Percentiles rank a stretch among this genome's conserved stretches.
Conservation (phyloP, 2,113 vertebrate genomes). For the Lontra canadensis region DNA sequence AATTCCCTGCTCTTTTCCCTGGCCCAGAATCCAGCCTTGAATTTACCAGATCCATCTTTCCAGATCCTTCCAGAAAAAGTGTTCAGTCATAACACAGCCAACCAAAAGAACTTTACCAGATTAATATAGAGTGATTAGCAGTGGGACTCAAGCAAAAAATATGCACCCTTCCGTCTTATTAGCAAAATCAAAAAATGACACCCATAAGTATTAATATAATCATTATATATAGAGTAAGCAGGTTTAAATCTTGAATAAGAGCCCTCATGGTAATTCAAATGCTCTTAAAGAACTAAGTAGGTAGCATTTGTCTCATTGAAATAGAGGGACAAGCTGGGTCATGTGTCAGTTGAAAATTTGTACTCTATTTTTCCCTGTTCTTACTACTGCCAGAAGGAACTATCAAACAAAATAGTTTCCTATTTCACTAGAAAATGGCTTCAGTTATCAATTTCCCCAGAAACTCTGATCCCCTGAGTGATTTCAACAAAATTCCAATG, state of each 20-base stretch:
- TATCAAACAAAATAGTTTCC: slow-evolving; percentile 43
- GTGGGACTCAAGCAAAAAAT: neutral
- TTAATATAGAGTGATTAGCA: neutral
- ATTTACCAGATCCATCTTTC: neutral
- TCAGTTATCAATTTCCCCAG: neutral
- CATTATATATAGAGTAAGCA: neutral
- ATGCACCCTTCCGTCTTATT: neutral
- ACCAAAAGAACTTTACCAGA: neutral
- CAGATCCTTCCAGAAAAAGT: neutral
- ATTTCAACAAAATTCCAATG: neutral
- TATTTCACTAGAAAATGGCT: neutral
- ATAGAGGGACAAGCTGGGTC: neutral
- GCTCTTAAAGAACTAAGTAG: neutral
- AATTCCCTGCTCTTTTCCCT: neutral
- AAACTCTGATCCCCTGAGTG: neutral
- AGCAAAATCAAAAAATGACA: neutral
- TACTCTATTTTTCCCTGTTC: neutral
- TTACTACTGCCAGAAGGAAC: slow-evolving; percentile 1
- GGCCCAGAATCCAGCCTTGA: neutral
- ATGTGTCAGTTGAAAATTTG: neutral
- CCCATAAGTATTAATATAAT: neutral
- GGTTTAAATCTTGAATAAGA: neutral
- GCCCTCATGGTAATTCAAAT: neutral
- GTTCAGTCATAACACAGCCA: neutral
- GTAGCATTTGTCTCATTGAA: neutral